These are phyloP conservation scores for Phylloscopus trochiloides DNA, from an alignment of 2,113 vertebrate species.

Conservation along the genomic window DNA sequence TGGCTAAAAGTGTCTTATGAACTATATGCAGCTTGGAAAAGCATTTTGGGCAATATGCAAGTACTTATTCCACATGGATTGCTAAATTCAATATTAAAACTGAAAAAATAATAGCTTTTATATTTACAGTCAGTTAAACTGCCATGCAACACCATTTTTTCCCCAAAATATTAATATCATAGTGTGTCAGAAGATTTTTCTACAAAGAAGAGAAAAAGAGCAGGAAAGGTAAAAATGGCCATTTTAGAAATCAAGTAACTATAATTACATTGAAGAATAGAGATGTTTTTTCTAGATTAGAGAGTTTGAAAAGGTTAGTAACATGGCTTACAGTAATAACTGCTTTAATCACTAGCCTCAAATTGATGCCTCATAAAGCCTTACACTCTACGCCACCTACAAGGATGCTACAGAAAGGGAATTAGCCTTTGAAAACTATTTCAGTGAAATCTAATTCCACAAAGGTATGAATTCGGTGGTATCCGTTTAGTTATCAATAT, in stretches of 20 bases:
- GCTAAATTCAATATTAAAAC: background rate
- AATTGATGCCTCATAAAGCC: background rate
- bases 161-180: background rate
- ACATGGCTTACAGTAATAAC: background rate
- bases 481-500: background rate
- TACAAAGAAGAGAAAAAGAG: background rate
- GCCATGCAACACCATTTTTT: background rate
- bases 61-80: background rate
- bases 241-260: background rate
- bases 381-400: background rate
- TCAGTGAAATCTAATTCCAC: background rate
- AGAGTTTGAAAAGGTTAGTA: background rate
- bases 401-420: background rate
- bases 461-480: background rate
- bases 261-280: background rate
- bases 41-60: background rate
- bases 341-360: background rate
- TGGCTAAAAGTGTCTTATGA: background rate
- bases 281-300: background rate
- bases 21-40: background rate
- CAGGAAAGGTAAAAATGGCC: background rate
- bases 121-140: background rate
- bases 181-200: background rate
- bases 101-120: background rate
- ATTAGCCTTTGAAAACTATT: background rate